Conservation (phyloP, 2,113 vertebrate species). For the Neolamprologus cancellatus region DNA sequence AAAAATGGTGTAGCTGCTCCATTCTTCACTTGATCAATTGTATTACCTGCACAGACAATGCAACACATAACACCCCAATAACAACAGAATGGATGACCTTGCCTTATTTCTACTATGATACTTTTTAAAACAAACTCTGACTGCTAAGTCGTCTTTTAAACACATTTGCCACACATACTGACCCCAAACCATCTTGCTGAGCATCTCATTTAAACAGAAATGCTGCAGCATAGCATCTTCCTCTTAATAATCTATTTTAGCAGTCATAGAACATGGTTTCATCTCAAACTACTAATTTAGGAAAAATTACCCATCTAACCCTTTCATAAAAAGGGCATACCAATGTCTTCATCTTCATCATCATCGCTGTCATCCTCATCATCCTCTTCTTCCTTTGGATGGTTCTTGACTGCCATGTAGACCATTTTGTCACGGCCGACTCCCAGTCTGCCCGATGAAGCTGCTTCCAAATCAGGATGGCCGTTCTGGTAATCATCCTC, state of each 20-base stretch:
- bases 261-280: not conserved
- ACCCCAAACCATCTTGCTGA: not conserved
- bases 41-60: slow-evolving; percentile 74
- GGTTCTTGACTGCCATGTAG: slow-evolving; percentile 97
- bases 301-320: slow-evolving; percentile 56
- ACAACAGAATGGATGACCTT: not conserved
- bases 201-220: not conserved
- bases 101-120: not conserved
- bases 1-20: slow-evolving; percentile 85
- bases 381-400: slow-evolving; percentile 83
- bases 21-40: slow-evolving; percentile 88
- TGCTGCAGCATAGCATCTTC: not conserved
- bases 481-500: slow-evolving; percentile 94
- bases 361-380: slow-evolving; percentile 79
- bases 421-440: slow-evolving; percentile 97
- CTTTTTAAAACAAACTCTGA: not conserved
- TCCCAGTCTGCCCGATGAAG: slow-evolving; percentile 81
- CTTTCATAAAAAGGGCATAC: slow-evolving; percentile 33
- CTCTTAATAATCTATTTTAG: not conserved
- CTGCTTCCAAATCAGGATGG: slow-evolving; percentile 87
- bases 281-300: slow-evolving; percentile 79
- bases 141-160: not conserved
- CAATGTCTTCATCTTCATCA: slow-evolving; percentile 55
- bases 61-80: not conserved
- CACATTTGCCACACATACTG: slow-evolving; percentile 20